Conservation (phyloP, 2,797 vertebrate genomes). For the Pseudomugil gertrudae region DNA sequence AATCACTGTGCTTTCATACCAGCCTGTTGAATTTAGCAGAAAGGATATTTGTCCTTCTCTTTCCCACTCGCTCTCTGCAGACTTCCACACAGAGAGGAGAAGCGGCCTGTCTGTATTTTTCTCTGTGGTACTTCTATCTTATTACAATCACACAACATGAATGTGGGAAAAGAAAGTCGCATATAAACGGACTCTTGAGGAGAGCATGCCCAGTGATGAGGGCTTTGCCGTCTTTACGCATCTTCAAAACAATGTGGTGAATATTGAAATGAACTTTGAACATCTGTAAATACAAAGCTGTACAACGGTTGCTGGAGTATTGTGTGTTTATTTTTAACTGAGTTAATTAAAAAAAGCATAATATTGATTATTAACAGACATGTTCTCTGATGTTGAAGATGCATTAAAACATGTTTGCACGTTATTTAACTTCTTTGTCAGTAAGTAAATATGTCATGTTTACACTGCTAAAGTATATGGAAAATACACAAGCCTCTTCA, state of each 20-base stretch:
- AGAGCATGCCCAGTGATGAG: slow-evolving; percentile 12
- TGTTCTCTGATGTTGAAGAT: slow-evolving; percentile 55
- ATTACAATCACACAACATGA: slow-evolving; percentile 40
- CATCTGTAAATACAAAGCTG: slow-evolving; percentile 74
- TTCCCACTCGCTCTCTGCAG: slow-evolving; percentile 28
- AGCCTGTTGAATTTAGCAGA: slow-evolving; percentile 82
- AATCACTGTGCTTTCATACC: slow-evolving; percentile 79
- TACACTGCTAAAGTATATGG: neutral
- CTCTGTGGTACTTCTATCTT: slow-evolving; percentile 52
- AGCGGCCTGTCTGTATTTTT: slow-evolving; percentile 49
- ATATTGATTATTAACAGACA: slow-evolving; percentile 42
- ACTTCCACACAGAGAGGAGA: slow-evolving; percentile 43
- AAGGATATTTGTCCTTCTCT: slow-evolving; percentile 48
- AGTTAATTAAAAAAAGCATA: slow-evolving; percentile 41
- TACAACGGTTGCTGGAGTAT: slow-evolving; percentile 51
- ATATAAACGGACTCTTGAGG: slow-evolving; percentile 4
- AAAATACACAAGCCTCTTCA: slow-evolving; percentile 18
- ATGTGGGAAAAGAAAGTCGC: neutral
- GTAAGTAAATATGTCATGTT: slow-evolving; percentile 8
- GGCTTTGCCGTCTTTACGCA: slow-evolving; percentile 41
- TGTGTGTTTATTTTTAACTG: slow-evolving; percentile 63
- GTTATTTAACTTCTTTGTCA: slow-evolving; percentile 44
- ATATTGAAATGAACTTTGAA: slow-evolving; percentile 43
- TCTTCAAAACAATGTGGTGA: slow-evolving; percentile 46
- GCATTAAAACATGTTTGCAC: slow-evolving; percentile 51